These are phyloP conservation scores for Venusia cambrica DNA, from an alignment of 2,888 invertebrate genomes.

Conservation along the genomic window DNA sequence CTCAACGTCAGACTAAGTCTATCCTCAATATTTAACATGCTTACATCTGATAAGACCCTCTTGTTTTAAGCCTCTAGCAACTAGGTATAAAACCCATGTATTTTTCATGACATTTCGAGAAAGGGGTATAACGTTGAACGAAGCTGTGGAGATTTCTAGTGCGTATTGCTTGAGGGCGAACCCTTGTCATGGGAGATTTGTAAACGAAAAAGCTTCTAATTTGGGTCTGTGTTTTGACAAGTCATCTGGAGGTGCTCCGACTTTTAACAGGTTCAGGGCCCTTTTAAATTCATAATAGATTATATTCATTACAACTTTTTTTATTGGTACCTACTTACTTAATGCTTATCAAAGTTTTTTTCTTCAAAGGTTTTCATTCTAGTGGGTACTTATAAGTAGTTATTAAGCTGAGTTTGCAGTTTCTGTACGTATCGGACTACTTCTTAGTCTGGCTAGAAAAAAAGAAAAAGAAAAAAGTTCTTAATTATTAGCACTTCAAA, in stretches of 20 bases:
- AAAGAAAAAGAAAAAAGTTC: too few relatives aligned
- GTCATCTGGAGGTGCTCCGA: constrained; percentile 50
- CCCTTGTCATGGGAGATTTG: constrained; percentile 71
- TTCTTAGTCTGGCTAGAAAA: too few relatives aligned
- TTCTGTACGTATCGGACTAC: too few relatives aligned
- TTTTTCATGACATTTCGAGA: constrained; percentile 43
- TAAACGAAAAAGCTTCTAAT: constrained; percentile 67
- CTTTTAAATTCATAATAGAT: constrained; percentile 29
- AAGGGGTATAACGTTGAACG: constrained; percentile 38
- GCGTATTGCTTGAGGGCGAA: constrained; percentile 49
- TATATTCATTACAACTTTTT: constrained; percentile 18
- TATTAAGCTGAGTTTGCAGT: too few relatives aligned
- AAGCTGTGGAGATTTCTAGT: constrained; percentile 44
- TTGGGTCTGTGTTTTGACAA: constrained; percentile 64
- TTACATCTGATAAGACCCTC: constrained; percentile 18
- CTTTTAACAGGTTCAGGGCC: constrained; percentile 35
- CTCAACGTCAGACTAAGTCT: background rate
- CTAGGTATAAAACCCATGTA: constrained; percentile 28
- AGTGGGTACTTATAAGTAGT: too few relatives aligned
- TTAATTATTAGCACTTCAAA: too few relatives aligned
- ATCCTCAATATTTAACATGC: constrained; percentile 17
- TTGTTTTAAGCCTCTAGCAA: constrained; percentile 20
- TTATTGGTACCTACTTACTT: constrained; percentile 3
- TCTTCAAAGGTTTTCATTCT: too few relatives aligned
- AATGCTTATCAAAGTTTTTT: background rate